A percentile compares a stretch with the other conserved stretches of the same genome.
Evolutionary conservation across 1,140 invertebrate genomes (phyloP).

Genomic region (Pogonomyrmex californicus): DNA sequence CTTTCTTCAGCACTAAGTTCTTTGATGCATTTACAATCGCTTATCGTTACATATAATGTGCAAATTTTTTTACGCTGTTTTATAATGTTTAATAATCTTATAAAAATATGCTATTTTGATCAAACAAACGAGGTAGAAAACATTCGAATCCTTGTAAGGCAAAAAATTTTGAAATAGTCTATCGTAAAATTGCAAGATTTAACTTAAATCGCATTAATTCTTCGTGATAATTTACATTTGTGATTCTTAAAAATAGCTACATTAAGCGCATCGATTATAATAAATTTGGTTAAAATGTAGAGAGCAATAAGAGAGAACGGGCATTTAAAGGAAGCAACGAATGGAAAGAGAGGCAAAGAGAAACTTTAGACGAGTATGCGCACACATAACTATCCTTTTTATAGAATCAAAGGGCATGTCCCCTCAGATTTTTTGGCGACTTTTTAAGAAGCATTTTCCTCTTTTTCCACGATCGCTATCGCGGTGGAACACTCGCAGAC

Average conservation of each 20-base stretch:
- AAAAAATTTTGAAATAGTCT: background rate
- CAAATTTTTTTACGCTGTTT: background rate
- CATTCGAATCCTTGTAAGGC: background rate
- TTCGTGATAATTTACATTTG: background rate
- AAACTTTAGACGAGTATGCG: slow-evolving; percentile 50
- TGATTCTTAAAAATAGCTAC: slow-evolving; percentile 51
- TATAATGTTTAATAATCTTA: slow-evolving; percentile 3
- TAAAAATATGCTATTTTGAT: background rate
- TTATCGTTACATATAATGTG: slow-evolving; percentile 27
- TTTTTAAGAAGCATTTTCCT: slow-evolving; percentile 76
- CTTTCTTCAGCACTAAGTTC: slow-evolving; percentile 48
- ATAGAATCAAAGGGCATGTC: slow-evolving; percentile 77
- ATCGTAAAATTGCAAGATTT: background rate
- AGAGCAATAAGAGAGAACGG: slow-evolving; percentile 42
- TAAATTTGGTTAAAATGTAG: slow-evolving; percentile 65
- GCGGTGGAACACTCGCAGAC: slow-evolving; percentile 74
- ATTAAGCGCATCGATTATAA: slow-evolving; percentile 84
- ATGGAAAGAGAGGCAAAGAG: slow-evolving; percentile 50
- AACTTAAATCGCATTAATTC: background rate
- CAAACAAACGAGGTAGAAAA: background rate
- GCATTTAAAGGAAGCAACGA: slow-evolving; percentile 67
- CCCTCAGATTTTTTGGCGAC: slow-evolving; percentile 71
- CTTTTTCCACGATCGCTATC: slow-evolving; percentile 60
- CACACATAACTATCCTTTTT: slow-evolving; percentile 74
- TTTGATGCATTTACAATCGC: slow-evolving; percentile 39